Percentiles rank a stretch among this genome's conserved stretches.
These are phyloP conservation scores for Semnornis frantzii DNA, from an alignment of 2,113 vertebrate genomes.

Conservation along the genomic window DNA sequence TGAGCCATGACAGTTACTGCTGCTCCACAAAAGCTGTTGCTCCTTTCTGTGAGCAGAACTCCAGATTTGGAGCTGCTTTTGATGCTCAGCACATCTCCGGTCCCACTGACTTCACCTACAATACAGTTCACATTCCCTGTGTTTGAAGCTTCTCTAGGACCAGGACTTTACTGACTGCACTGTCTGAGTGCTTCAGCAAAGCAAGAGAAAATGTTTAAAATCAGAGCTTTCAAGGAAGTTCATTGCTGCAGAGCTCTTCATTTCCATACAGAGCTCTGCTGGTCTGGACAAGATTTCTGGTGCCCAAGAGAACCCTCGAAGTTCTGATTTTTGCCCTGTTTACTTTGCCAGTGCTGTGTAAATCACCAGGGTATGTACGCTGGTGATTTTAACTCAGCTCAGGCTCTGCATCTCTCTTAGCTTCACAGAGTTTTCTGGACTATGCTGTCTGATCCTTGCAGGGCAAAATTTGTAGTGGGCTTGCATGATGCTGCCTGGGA, in stretches of 20 bases:
- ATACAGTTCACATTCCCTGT: not conserved
- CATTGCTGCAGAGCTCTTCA: not conserved
- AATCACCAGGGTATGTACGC: not conserved
- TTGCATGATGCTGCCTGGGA: fast-evolving
- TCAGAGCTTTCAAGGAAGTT: not conserved
- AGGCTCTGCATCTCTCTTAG: not conserved
- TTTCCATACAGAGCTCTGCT: not conserved
- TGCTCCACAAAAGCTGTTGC: not conserved
- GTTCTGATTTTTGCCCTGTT: not conserved
- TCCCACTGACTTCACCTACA: not conserved
- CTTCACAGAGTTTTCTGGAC: not conserved
- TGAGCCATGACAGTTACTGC: not conserved
- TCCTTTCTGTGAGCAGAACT: not conserved
- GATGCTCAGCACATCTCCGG: not conserved
- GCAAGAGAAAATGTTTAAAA: not conserved
- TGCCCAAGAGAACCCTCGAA: not conserved
- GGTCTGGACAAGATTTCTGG: not conserved
- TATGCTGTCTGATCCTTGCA: not conserved
- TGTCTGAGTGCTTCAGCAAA: not conserved
- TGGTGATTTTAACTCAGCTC: not conserved
- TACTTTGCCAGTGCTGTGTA: not conserved
- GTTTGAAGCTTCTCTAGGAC: not conserved
- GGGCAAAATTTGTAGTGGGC: not conserved
- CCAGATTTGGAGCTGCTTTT: not conserved
- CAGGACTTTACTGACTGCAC: not conserved